phyloP scores from a whole-genome alignment of 2,113 vertebrate species.

The Psilopsiagon aymara region DNA sequence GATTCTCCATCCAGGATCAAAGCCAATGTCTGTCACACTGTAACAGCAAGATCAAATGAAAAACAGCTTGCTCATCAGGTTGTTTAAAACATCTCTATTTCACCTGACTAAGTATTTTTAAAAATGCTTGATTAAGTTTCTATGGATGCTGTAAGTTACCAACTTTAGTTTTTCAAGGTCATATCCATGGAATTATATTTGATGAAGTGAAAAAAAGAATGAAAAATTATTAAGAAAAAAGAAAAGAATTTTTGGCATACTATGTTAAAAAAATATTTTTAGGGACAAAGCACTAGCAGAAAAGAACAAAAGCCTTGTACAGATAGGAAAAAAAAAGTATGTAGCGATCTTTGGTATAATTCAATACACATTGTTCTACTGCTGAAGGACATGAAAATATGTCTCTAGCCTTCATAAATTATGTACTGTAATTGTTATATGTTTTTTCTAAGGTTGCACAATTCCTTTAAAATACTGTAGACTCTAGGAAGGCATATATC shows the following conservation, averaged over 20 bases:
- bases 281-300: not conserved
- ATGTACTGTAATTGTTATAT: not conserved
- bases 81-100: conserved; percentile 15
- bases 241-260: not conserved
- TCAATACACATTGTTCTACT: not conserved
- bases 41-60: conserved; percentile 45
- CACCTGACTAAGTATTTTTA: not conserved
- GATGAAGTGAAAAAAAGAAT: not conserved
- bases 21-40: conserved; percentile 28
- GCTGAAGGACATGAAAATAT: not conserved
- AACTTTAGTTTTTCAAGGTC: not conserved
- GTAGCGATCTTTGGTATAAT: not conserved
- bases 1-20: conserved; percentile 37
- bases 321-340: not conserved
- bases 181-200: not conserved
- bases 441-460: not conserved
- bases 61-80: conserved; percentile 25
- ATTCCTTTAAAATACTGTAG: not conserved
- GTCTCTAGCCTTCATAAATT: not conserved
- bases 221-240: not conserved
- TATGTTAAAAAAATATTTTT: not conserved
- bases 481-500: not conserved
- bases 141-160: not conserved
- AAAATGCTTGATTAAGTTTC: not conserved
- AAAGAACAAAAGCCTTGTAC: not conserved